Base-by-base conservation (phyloP, 2,113 vertebrate species). In the Corythornis cristatus region DNA sequence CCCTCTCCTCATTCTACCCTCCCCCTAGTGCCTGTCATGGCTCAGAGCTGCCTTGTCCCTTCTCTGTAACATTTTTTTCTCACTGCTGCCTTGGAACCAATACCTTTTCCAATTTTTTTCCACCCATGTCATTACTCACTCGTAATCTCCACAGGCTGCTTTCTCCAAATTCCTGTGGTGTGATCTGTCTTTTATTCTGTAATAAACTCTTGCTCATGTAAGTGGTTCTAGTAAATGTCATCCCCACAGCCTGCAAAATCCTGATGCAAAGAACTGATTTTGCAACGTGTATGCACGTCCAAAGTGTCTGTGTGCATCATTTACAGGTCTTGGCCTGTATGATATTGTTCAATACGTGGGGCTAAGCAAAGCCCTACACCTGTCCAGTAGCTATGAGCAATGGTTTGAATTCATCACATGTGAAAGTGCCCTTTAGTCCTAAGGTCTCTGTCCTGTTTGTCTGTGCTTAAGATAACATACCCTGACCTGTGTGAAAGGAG, bases 191-290 rank as follows among this genome's bases (percentile, higher is more conserved):
- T 76, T 77, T 60, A 70, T 77, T 76, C 75, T 80, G 87, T 43
- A 91, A 89, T 91, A 87, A 93, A 91, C 65, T 70, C 60, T 85
- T 87, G 89, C 58, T 94, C 81, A 62, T 77, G 29, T 94, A 89
- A 93, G 75, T 77, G 40, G 42, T 83, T 95, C 87, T 96, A 96
- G 84, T 92, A 95, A 96, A 91, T 80, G 83, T 88, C 79, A 58
- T 91, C 75, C 83, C 89, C 50, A 74, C 9, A 46, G 64, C 56
- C 90, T 93, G 75, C 60, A 37, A 86, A 74, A 43, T 65, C 83
- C 50, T 61, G 77, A 83, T 83, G 53, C 57, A 62, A 82, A 73
- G 58, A 50, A 72, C 46, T 61, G 77, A 95, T 93, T 92, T 93
- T 89, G 94, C 83, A 95, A 92, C 19, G 2, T 4, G 13, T 84